Percentiles rank a stretch among this genome's conserved stretches.
phyloP scores from a whole-genome alignment of 1,140 invertebrate species.

The Aricia agestis region DNA sequence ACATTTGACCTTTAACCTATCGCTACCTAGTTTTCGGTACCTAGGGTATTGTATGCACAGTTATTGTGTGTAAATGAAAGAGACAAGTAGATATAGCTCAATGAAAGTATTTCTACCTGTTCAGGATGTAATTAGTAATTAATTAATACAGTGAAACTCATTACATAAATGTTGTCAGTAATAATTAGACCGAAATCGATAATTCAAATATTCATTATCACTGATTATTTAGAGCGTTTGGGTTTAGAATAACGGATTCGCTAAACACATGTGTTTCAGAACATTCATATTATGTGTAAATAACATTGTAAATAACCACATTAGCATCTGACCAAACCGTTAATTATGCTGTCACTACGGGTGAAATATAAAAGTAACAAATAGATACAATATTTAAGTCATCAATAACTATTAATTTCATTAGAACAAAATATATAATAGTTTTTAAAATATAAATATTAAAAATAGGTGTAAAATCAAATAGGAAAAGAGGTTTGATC shows the following conservation, averaged over 20 bases:
- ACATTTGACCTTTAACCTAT: too few species aligned
- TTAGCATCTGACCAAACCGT: neutral
- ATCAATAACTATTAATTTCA: too few species aligned
- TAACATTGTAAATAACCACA: neutral
- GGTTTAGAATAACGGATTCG: neutral
- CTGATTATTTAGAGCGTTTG: neutral
- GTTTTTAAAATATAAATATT: too few species aligned
- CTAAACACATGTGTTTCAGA: neutral
- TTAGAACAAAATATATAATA: too few species aligned
- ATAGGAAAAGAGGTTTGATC: too few species aligned
- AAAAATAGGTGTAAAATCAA: too few species aligned
- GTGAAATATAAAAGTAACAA: neutral
- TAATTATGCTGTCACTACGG: neutral
- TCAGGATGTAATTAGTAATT: neutral
- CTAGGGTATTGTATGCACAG: too few species aligned
- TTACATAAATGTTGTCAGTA: slow-evolving; percentile 5
- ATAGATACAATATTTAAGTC: neutral
- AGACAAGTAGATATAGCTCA: too few species aligned
- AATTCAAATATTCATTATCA: neutral
- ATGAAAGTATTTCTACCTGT: too few species aligned
- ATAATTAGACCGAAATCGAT: neutral
- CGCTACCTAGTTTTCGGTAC: too few species aligned
- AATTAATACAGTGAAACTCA: neutral
- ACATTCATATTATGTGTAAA: neutral
- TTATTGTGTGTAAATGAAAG: too few species aligned